Evolutionary conservation across 2,888 invertebrate genomes (phyloP), one percentile per base, ranked within the genome.

Genomic region (Pyrgus malvae): DNA sequence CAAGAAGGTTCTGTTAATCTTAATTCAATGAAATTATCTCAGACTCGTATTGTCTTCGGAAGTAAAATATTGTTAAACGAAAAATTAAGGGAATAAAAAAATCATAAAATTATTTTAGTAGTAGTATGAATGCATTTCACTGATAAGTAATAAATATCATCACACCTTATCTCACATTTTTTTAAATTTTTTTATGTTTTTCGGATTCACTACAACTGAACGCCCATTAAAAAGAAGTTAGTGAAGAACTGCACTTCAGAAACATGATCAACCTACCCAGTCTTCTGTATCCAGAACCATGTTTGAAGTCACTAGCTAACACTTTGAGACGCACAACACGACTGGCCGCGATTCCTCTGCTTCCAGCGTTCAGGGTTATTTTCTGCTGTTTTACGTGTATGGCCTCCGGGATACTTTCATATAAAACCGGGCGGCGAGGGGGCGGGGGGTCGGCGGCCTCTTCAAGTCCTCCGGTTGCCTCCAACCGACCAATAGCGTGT

Each of bases 261-360:
- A 45, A 27, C 31, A 38, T 7, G 11, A 29, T 21, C 75, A 64
- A 86, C 90, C 83, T 83, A 90, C 90, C 89, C 89, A 90, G 78
- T 90, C 89, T 87, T 87, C 82, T 65, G 89, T 87, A 69, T 89
- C 88, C 82, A 89, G 84, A 85, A 77, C 89, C 90, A 90, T 90
- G 78, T 80, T 86, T 76, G 73, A 80, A 82, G 77, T 86, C 88
- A 90, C 90, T 87, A 77, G 89, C 85, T 86, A 87, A 76, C 89
- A 89, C 89, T 87, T 72, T 84, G 89, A 89, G 89, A 88, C 88
- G 87, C 89, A 90, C 89, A 89, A 89, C 89, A 90, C 89, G 89
- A 90, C 89, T 90, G 89, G 72, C 78, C 70, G 74, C 73, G 66
- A 76, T 68, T 74, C 71, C 79, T 76, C 69, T 72, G 83, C 72